A percentile compares a stretch with the other conserved stretches of the same genome.
phyloP scores from a whole-genome alignment of 1,140 invertebrate species.

The Diachasmimorpha longicaudata region DNA sequence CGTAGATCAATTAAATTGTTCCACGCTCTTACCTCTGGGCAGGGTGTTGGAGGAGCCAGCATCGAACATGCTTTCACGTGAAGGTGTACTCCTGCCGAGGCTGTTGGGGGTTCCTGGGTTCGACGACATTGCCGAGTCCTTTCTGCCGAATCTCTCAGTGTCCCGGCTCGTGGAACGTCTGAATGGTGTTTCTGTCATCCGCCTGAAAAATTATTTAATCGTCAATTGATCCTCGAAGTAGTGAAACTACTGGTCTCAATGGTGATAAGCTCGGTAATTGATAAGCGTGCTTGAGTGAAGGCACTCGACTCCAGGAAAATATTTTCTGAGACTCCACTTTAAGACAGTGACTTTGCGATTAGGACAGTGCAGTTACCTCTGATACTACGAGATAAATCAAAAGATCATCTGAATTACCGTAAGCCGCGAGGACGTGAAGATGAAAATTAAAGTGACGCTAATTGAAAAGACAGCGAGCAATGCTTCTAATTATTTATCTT shows the following conservation, averaged over 20 bases:
- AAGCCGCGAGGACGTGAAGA: neutral
- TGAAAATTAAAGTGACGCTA: neutral
- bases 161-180: constrained; percentile 52
- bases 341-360: neutral
- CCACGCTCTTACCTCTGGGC: constrained; percentile 66
- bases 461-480: neutral
- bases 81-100: constrained; percentile 40
- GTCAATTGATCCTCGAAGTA: too few relatives aligned
- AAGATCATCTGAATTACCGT: neutral
- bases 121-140: constrained; percentile 42
- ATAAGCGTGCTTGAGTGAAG: too few relatives aligned
- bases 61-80: constrained; percentile 54
- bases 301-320: too few relatives aligned
- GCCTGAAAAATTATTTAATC: constrained; percentile 36
- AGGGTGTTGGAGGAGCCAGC: constrained; percentile 62
- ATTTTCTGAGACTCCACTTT: neutral
- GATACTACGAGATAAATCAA: neutral
- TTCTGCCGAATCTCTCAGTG: constrained; percentile 46
- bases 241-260: too few relatives aligned
- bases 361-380: neutral
- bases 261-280: too few relatives aligned
- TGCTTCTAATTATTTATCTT: constrained; percentile 18
- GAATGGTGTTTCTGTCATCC: constrained; percentile 55
- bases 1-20: constrained; percentile 28
- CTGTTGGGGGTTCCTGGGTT: constrained; percentile 41